Base-by-base conservation (phyloP, 1,140 invertebrate species). In the Anthonomus grandis region DNA sequence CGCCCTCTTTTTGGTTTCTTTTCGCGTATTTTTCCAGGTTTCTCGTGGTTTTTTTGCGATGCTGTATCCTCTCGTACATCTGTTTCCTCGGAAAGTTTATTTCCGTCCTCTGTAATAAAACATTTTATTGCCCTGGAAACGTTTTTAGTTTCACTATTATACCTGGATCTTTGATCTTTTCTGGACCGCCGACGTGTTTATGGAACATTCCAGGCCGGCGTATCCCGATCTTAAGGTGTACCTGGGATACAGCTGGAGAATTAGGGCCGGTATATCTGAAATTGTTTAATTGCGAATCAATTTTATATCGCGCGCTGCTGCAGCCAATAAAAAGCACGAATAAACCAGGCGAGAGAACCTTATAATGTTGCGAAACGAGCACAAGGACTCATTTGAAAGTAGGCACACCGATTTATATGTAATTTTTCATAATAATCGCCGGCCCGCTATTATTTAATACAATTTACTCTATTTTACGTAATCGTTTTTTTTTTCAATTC, bases 191-290 rank as follows among this genome's bases (percentile, higher is more conserved):
- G 13, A 25, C 6, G 9, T 21, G 2, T 44, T 46, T 9, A 54
- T 21, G 2, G 41, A 27, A 24, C 23, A 47, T 51, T 61, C 61
- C 15, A 68, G 46, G 4, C 67, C 67, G 3, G 62, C 63, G 38
- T 58, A 62, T 22, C 67, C 61, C 1, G 67, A 68, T 24, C 67
- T 47, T 19, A 68, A 59, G 21, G 48, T 34, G 27, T 68, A 68
- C 15, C 67, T 57, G 0, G 67, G 64, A 34, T 64, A 57, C n/a
- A 68, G 46, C 4, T 64, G 58, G 25, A 68, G 55, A 42, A 64
- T 64, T 22, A 65, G 56, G 4, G 56, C 49, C 9, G 61, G 58
- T 8, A 59, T 36, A 45, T 50, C 49, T 60, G 50, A 22, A 63
- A 15, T 9, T 42, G n/a, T 15, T 15, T 18, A 10, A 42, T 12